These are phyloP conservation scores for Sebastes vulpes DNA, from an alignment of 2,797 vertebrate species.

Conservation along the genomic window DNA sequence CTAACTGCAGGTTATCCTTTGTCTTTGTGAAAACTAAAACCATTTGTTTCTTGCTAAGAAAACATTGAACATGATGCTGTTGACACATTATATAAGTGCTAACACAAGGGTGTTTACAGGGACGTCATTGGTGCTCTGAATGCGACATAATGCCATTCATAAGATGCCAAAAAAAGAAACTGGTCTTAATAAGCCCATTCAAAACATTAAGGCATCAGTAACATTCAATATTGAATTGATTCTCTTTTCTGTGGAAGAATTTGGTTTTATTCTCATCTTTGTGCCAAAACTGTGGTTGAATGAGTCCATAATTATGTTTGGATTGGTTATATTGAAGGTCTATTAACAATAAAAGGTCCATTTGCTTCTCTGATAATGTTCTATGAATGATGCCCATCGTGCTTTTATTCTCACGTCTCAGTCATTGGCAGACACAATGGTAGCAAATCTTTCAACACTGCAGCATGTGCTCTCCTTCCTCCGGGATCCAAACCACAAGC, in stretches of 20 bases:
- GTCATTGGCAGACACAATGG: slow-evolving; percentile 16
- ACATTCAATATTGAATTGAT: neutral
- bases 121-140: neutral
- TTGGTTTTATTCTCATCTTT: neutral
- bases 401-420: slow-evolving; percentile 24
- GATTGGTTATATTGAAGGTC: slow-evolving; percentile 15
- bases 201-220: neutral
- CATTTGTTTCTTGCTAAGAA: neutral
- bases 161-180: neutral
- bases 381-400: slow-evolving; percentile 9
- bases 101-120: neutral
- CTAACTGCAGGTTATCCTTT: neutral
- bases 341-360: slow-evolving; percentile 33
- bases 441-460: slow-evolving; percentile 30
- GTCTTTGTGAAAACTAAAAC: neutral
- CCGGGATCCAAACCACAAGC: slow-evolving; percentile 15
- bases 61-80: neutral
- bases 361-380: slow-evolving; percentile 31
- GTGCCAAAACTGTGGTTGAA: slow-evolving; percentile 3
- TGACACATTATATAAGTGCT: neutral
- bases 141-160: neutral
- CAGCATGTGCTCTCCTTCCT: slow-evolving; percentile 1
- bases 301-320: slow-evolving; percentile 12
- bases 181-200: neutral
- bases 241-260: neutral